Evolutionary conservation across 2,113 vertebrate genomes (phyloP), one percentile per base, ranked within the genome.

Genomic region (Misgurnus anguillicaudatus): DNA sequence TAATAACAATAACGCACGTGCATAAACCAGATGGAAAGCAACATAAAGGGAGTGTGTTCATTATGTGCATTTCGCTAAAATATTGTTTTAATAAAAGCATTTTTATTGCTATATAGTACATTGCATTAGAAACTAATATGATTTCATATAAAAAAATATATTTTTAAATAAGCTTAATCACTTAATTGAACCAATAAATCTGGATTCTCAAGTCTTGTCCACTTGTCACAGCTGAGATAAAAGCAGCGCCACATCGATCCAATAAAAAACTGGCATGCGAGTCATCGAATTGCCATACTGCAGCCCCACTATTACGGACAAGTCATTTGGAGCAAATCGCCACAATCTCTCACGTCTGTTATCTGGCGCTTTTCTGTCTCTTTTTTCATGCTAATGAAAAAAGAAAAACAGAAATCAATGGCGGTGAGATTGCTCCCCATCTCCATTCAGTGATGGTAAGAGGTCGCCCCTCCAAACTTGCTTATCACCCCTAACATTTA

Each of bases 171-270:
- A 5, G 48, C 48, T 51, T 4, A 51, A 51, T 51, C 48, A 51
- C 13, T 51, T 51, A 14, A 51, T 51, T 14, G 11, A 51, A 51
- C 14, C 13, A 14, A 51, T 51, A 51, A 16, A 1, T 5, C 14
- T 19, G 19, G 13, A 51, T 24, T 48, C 19, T 21, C 7, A 11
- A 67, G 55, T 16, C 19, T 17, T 14, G 24, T 71, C 6, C 10
- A 36, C 41, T 39, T 61, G 31, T 53, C 55, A 41, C 57, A 61
- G 45, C 39, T 31, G 3, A 17, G 71, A 62, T 74, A 74, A 16
- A 74, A 74, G 57, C 71, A 62, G 4, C 8, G 2, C 4, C 8
- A 1, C 57, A 90, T 92, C 84, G 90, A 92, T 93, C 87, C 88
- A 88, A 87, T 89, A 87, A 89, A 80, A 73, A 60, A 73, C 87